phyloP scores from a whole-genome alignment of 2,113 vertebrate species.

The Tupaia chinensis region DNA sequence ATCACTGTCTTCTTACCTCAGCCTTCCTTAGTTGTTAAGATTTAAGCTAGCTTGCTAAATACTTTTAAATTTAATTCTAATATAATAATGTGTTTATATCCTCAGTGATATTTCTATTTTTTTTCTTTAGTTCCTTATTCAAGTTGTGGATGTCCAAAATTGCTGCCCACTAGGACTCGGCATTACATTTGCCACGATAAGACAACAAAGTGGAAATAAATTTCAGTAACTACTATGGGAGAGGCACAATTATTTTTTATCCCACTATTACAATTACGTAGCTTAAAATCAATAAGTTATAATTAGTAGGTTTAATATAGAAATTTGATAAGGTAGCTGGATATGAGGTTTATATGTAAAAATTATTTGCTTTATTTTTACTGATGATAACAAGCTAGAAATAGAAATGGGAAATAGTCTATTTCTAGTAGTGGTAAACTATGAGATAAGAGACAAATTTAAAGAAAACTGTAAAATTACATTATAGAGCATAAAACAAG shows the following conservation, averaged over 20 bases:
- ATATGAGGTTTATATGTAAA: not conserved
- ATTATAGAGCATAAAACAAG: not conserved
- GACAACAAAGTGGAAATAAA: slow-evolving; percentile 12
- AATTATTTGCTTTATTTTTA: slow-evolving; percentile 49
- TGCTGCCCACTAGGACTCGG: not conserved
- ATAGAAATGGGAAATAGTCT: not conserved
- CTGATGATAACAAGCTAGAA: not conserved
- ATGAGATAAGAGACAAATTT: not conserved
- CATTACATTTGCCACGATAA: not conserved
- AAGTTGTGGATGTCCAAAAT: not conserved
- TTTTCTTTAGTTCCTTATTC: not conserved
- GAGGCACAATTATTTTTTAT: not conserved
- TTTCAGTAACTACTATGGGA: not conserved
- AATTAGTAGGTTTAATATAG: slow-evolving; percentile 5
- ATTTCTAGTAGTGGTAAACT: slow-evolving; percentile 40
- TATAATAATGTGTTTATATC: not conserved
- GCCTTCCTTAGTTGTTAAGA: too few relatives aligned
- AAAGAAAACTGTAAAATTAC: slow-evolving; percentile 24
- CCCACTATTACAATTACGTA: not conserved
- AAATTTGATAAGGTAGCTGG: not conserved
- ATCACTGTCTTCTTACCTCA: too few relatives aligned
- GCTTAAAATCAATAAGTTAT: not conserved
- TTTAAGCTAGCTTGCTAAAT: not conserved
- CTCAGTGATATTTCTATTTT: not conserved
- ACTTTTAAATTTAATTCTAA: not conserved